A percentile compares a stretch with the other conserved stretches of the same genome.
Conservation (phyloP, 2,113 vertebrate species). For the Speoplatyrhinus poulsoni region DNA sequence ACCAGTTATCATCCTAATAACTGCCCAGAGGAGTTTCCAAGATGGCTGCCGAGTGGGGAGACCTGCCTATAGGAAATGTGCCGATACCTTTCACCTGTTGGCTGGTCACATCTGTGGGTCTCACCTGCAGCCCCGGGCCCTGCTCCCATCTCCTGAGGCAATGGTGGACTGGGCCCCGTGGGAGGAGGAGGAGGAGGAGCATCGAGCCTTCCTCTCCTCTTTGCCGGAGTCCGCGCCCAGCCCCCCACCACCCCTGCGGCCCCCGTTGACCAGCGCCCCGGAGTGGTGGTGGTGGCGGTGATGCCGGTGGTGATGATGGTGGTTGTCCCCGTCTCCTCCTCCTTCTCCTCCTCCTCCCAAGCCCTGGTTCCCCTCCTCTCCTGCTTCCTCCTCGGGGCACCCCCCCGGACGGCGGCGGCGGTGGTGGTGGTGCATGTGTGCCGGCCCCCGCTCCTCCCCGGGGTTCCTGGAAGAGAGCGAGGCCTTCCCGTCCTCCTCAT, state of each 20-base stretch:
- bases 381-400: constrained; percentile 77
- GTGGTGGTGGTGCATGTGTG: constrained; percentile 81
- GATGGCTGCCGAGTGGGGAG: too few relatives aligned
- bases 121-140: constrained; percentile 79
- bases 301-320: constrained; percentile 43
- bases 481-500: constrained; percentile 22
- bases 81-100: too few relatives aligned
- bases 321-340: neutral
- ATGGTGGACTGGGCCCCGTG: constrained; percentile 70
- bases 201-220: constrained; percentile 81
- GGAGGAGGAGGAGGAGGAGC: constrained; percentile 7
- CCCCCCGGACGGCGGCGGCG: constrained; percentile 25
- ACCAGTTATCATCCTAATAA: too few relatives aligned
- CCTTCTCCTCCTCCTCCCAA: constrained; percentile 67
- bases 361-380: neutral
- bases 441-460: constrained; percentile 80
- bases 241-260: constrained; percentile 38
- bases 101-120: constrained; percentile 10
- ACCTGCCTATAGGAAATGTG: too few relatives aligned
- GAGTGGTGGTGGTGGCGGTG: constrained; percentile 79
- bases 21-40: too few relatives aligned
- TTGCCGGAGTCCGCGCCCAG: constrained; percentile 67
- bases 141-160: constrained; percentile 74
- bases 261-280: constrained; percentile 66
- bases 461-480: constrained; percentile 27